Base-by-base conservation (phyloP, 2,113 vertebrate species). In the Cebus imitator region DNA sequence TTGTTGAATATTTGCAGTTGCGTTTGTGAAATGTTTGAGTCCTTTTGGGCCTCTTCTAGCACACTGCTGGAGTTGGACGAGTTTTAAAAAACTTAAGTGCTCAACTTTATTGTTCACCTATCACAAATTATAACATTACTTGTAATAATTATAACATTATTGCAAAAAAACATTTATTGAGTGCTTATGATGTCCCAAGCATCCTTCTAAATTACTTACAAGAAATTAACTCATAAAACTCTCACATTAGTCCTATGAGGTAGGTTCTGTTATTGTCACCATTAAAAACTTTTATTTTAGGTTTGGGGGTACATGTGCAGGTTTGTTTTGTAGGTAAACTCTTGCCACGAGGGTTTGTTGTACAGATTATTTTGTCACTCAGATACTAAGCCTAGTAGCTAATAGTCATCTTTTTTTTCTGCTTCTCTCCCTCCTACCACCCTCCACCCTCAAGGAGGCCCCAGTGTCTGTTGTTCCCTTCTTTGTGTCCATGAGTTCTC, bases 141-240 rank as follows among this genome's bases (percentile, higher is more conserved):
- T 32, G 61, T 64, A 64, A 64, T 64, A 64, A 64, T 64, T 64
- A 32, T 14, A 32, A 32, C 61, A 14, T 64, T 64, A 64, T 64
- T 72, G 70, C 70, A 68, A 72, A 40, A 73, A 92, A 95, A 85
- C 21, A 88, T 90, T 90, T 87, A 95, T 84, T 76, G 87, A 50
- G 8, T 58, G 37, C 27, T 86, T 76, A 83, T 18, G 14, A 78
- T 92, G 12, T 94, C 11, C 70, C 21, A 70, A 68, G 25, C 40
- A 83, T 73, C 66, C 11, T 93, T 96, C 81, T 85, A 87, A 91
- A 87, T 79, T 70, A 91, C 61, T 87, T 73, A 57, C 0, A 20
- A 81, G 82, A 95, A 92, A 89, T 57, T 66, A 75, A 64, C 40
- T 94, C 45, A 37, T 43, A 61, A 96, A 90, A 83, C 96, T 91